Evolutionary conservation across 2,888 invertebrate genomes (phyloP), one percentile per base, ranked within the genome.

Genomic region (Sicus ferrugineus): DNA sequence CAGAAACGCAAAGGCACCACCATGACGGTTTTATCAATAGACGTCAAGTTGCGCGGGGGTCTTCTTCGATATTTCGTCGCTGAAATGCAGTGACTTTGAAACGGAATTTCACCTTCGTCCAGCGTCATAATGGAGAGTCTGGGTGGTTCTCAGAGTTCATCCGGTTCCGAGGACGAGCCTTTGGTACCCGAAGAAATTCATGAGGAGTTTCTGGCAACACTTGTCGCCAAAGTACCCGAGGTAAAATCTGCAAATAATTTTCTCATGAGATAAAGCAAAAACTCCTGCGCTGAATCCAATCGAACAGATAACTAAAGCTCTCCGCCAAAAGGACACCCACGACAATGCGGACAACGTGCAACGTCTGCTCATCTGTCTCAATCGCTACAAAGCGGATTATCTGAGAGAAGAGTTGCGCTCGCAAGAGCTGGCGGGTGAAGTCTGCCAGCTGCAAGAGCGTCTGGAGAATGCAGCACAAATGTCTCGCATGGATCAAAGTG

Each of bases 91-190:
- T n/a, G n/a, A n/a, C n/a, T n/a, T n/a, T n/a, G n/a, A n/a, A n/a
- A n/a, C 19, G 9, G 4, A 30, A n/a, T n/a, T n/a, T 30, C n/a
- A 3, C 26, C 19, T 2, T 34, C 21, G 38, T 31, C 19, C 2
- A 26, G n/a, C n/a, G 4, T 46, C 50, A 70, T 64, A 56, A 72
- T 54, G 70, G 73, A 70, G 19, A 75, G 77, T 62, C 21, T 21
- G 0, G 74, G 69, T 5, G 77, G 70, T 56, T 82, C 83, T 2
- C 83, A 82, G 69, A 79, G 83, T 80, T 66, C n/a, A n/a, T 83
- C 84, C 0, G 84, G 80, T 7, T 84, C 83, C 11, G 85, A 85
- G 69, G 85, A 85, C 72, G 85, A 85, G 72, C 83, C 84, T 2
- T 67, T 84, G 59, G 83, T 85, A 26, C 85, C 85, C 7, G 82